Conservation (phyloP, 2,888 invertebrate genomes). For the Leptinotarsa juncta region DNA sequence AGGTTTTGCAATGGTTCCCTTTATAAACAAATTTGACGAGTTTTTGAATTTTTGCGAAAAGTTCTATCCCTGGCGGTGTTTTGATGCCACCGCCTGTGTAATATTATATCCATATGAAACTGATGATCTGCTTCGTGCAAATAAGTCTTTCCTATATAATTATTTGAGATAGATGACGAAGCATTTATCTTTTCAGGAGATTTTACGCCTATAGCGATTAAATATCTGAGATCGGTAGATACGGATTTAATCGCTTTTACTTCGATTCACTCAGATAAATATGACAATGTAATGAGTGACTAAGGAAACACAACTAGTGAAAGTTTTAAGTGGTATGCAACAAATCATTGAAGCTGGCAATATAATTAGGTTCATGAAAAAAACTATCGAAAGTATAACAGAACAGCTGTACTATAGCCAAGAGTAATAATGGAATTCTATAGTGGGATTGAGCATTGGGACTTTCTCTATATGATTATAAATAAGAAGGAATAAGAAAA, state of each 20-base stretch:
- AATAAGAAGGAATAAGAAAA: too few relatives aligned
- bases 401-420: conserved; percentile 3
- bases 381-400: conserved; percentile 3
- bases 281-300: conserved; percentile 26
- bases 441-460: not conserved
- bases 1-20: not conserved
- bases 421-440: not conserved
- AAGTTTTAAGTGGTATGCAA: conserved; percentile 5
- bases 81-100: too few relatives aligned
- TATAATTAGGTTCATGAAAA: conserved; percentile 14
- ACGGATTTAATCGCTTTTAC: conserved; percentile 11
- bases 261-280: conserved; percentile 21
- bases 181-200: too few relatives aligned
- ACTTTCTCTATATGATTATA: not conserved
- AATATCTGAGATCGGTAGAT: not conserved
- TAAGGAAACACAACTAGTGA: conserved; percentile 20
- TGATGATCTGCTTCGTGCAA: too few relatives aligned
- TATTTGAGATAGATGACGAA: too few relatives aligned
- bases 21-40: not conserved
- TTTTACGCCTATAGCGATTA: not conserved
- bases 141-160: too few relatives aligned
- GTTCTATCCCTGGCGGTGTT: too few relatives aligned
- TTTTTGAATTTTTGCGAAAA: not conserved
- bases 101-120: too few relatives aligned
- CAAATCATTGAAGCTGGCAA: conserved; percentile 20